Percentiles rank a stretch among this genome's conserved stretches.
Evolutionary conservation across 1,140 invertebrate species (phyloP).

Genomic region (Chironomus tepperi): DNA sequence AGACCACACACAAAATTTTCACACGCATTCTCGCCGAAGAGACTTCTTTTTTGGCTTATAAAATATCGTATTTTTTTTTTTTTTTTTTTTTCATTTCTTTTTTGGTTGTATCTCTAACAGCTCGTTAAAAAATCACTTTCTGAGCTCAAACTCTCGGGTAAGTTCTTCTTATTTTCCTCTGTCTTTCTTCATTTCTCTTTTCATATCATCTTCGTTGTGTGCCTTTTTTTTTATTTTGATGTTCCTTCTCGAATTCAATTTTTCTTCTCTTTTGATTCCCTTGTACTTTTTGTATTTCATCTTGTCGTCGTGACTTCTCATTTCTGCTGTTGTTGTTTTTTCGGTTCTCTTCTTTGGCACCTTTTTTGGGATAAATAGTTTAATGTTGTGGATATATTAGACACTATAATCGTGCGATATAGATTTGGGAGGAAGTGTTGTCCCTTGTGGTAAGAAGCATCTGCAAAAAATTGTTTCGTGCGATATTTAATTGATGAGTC

Average conservation of each 20-base stretch:
- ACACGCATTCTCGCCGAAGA: neutral
- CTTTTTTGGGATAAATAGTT: no score
- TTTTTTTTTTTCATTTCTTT: neutral
- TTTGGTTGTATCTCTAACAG: constrained; percentile 10
- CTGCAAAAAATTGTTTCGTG: no score
- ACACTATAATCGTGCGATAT: no score
- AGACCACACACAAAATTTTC: constrained; percentile 18
- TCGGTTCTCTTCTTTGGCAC: no score
- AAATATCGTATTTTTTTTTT: neutral
- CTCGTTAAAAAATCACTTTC: constrained; percentile 24
- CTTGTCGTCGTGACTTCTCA: neutral
- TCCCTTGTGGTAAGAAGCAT: no score
- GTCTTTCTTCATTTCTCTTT: constrained; percentile 3
- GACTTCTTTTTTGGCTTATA: neutral
- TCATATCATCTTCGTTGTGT: neutral
- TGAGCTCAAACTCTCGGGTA: neutral
- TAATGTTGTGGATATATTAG: no score
- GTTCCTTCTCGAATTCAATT: neutral
- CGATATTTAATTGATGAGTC: no score
- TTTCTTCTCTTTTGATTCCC: neutral
- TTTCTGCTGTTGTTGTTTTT: no score
- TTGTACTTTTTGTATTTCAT: neutral
- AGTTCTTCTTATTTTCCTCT: neutral
- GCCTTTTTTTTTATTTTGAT: neutral
- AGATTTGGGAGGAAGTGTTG: no score